Percentiles rank a stretch among this genome's conserved stretches.
These are phyloP conservation scores for Tanypteryx hageni DNA, from an alignment of 2,888 invertebrate species.

Conservation along the genomic window DNA sequence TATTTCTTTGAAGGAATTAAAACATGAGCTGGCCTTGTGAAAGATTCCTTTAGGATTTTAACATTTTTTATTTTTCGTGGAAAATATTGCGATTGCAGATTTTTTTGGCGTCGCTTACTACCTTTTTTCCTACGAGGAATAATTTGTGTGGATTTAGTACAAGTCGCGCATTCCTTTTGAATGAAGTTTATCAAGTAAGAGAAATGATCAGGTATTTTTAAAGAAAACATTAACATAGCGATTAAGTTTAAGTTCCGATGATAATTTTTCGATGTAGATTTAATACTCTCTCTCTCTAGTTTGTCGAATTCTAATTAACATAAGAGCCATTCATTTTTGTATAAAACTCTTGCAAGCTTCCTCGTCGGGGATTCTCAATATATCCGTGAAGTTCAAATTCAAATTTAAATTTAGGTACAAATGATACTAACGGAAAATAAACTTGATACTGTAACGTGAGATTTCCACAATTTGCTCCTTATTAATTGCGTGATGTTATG, in stretches of 20 bases:
- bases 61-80: not conserved
- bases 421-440: no score
- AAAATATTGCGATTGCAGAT: constrained; percentile 1
- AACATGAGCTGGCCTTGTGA: not conserved
- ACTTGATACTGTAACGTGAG: no score
- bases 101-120: not conserved
- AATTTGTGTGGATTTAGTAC: not conserved
- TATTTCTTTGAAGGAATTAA: constrained; percentile 11
- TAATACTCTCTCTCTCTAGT: no score
- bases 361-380: no score
- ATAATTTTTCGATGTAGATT: not conserved
- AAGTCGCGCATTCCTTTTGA: not conserved
- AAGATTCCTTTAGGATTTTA: not conserved
- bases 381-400: no score
- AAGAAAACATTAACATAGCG: not conserved
- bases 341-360: no score
- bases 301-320: no score
- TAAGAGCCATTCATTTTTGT: no score
- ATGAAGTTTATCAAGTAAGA: not conserved
- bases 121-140: not conserved
- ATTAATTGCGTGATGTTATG: no score
- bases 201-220: not conserved
- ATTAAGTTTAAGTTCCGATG: not conserved
- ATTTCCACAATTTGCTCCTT: no score
- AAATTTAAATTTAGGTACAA: no score